phyloP scores from a whole-genome alignment of 2,113 vertebrate species.

The Trematocara variabile region DNA sequence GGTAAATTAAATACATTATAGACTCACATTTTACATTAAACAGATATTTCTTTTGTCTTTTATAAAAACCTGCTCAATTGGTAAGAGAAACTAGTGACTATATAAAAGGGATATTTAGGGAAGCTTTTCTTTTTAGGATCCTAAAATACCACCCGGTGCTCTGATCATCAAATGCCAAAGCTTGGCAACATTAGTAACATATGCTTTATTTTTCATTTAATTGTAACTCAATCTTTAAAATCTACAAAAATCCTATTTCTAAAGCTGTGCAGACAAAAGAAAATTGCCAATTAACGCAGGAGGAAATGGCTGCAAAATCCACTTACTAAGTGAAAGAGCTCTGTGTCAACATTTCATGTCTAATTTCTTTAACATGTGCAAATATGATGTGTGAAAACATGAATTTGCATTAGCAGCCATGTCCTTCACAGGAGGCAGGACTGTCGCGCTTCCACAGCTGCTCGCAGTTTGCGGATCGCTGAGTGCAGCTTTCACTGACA shows the following conservation, averaged over 20 bases:
- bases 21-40: background rate
- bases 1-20: background rate
- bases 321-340: background rate
- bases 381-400: background rate
- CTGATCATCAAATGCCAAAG: background rate
- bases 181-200: background rate
- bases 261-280: background rate
- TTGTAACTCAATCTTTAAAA: background rate
- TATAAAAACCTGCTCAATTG: background rate
- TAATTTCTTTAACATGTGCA: background rate
- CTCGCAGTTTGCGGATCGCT: background rate
- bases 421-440: background rate
- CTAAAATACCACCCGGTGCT: background rate
- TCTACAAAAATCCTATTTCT: background rate
- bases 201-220: background rate
- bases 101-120: background rate
- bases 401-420: background rate
- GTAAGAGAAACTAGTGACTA: background rate
- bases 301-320: background rate
- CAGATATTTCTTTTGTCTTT: background rate
- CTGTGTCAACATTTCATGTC: background rate
- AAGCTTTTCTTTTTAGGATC: rapidly evolving
- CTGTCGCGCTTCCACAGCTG: background rate
- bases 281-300: background rate
- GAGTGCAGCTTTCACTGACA: background rate